phyloP scores from a whole-genome alignment of 2,888 invertebrate species.

The Macaria notata region DNA sequence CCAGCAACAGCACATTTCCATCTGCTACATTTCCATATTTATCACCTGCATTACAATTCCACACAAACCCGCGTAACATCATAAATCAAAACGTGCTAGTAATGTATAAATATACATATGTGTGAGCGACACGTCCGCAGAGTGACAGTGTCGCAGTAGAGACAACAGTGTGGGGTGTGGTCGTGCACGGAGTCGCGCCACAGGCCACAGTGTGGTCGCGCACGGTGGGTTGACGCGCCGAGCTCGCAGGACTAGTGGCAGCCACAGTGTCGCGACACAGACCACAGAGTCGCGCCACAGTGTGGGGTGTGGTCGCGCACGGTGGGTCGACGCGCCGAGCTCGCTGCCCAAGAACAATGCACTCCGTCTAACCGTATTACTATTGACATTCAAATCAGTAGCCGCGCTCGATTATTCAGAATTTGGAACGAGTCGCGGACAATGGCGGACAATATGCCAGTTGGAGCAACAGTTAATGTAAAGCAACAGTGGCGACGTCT shows the following conservation, averaged over 20 bases:
- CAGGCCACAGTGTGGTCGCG: constrained; percentile 4
- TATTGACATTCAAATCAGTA: constrained; percentile 80
- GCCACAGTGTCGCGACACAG: no score
- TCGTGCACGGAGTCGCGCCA: neutral
- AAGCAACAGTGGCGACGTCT: constrained; percentile 75
- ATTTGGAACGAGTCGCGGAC: constrained; percentile 67
- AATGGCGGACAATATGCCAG: constrained; percentile 69
- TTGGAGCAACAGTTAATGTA: constrained; percentile 78
- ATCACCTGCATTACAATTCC: constrained; percentile 3
- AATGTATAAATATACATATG: constrained; percentile 6
- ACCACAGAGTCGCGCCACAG: constrained; percentile 3
- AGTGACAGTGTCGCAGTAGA: no score
- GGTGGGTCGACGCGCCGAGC: constrained; percentile 28
- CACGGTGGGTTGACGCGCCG: constrained; percentile 25
- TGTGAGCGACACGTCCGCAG: no score
- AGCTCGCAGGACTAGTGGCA: no score
- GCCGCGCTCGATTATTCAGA: constrained; percentile 73
- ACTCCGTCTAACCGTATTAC: constrained; percentile 68
- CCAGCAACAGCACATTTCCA: neutral
- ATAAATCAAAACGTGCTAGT: constrained; percentile 3
- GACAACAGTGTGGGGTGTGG: no score
- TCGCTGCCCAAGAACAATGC: constrained; percentile 73
- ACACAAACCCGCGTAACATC: constrained; percentile 6
- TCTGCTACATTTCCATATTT: constrained; percentile 8
- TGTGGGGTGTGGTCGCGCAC: constrained; percentile 10